phyloP scores from a whole-genome alignment of 2,113 vertebrate genomes.

The Mus musculus region GRCm39 chr12:74703501-74704000 shows the following conservation, averaged over 20 bases:
- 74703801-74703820: not conserved
- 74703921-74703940: conserved; percentile 13
- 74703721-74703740: not conserved
- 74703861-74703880: conserved; percentile 14
- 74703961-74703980: conserved; percentile 37
- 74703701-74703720: not conserved
- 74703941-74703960: conserved; percentile 36
- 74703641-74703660: conserved; percentile 22
- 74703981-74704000: conserved; percentile 41
- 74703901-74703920: conserved; percentile 21
- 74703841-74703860: conserved; percentile 17
- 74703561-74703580: conserved; percentile 15
- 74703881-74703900: not conserved
- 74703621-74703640: conserved; percentile 34
- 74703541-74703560: not conserved
- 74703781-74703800: conserved; percentile 27
- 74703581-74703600: not conserved
- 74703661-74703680: conserved; percentile 17
- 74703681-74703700: not conserved
- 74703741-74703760: not conserved
- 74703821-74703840: not conserved
- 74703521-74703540: conserved; percentile 26
- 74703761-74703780: not conserved
- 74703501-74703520: conserved; percentile 51
- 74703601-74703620: conserved; percentile 35